These are phyloP conservation scores for Oryzias celebensis DNA, from an alignment of 2,113 vertebrate species.

Conservation along the genomic window DNA sequence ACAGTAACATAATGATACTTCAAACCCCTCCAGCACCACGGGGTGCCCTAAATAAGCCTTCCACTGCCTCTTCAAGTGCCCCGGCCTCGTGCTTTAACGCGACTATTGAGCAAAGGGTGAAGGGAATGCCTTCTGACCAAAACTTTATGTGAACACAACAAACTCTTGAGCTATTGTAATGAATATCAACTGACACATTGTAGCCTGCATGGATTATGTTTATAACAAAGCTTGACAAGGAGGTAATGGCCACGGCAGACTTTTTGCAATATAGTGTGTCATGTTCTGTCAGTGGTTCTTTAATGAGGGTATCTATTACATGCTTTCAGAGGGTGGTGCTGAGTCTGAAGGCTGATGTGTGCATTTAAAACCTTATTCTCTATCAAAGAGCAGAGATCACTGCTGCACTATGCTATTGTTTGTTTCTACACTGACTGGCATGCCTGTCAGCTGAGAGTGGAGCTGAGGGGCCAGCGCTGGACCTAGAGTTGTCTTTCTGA, in stretches of 20 bases:
- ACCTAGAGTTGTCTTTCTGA: constrained; percentile 49
- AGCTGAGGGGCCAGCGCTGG: constrained; percentile 45
- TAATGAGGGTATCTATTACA: constrained; percentile 72
- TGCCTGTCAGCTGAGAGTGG: constrained; percentile 58
- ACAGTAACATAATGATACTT: constrained; percentile 81
- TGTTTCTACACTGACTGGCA: constrained; percentile 55
- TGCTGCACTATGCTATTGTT: constrained; percentile 56
- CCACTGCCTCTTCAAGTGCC: constrained; percentile 37
- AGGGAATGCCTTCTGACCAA: constrained; percentile 53
- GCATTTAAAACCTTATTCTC: constrained; percentile 65
- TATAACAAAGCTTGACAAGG: constrained; percentile 23
- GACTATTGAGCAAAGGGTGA: constrained; percentile 67
- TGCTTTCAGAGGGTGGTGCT: constrained; percentile 56
- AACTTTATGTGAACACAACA: constrained; percentile 34
- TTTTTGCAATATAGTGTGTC: constrained; percentile 54
- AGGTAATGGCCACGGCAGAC: constrained; percentile 24
- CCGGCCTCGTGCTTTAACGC: constrained; percentile 59
- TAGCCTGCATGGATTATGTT: constrained; percentile 35
- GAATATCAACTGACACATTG: constrained; percentile 32
- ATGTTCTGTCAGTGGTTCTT: constrained; percentile 53
- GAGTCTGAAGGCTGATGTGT: constrained; percentile 50
- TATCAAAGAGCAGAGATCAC: constrained; percentile 54
- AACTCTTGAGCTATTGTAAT: constrained; percentile 6
- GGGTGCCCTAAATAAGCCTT: constrained; percentile 68
- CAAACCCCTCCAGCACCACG: constrained; percentile 71